A percentile compares a stretch with the other conserved stretches of the same genome.
phyloP scores from a whole-genome alignment of 2,113 vertebrate genomes.

The Nansenia antarctica region DNA sequence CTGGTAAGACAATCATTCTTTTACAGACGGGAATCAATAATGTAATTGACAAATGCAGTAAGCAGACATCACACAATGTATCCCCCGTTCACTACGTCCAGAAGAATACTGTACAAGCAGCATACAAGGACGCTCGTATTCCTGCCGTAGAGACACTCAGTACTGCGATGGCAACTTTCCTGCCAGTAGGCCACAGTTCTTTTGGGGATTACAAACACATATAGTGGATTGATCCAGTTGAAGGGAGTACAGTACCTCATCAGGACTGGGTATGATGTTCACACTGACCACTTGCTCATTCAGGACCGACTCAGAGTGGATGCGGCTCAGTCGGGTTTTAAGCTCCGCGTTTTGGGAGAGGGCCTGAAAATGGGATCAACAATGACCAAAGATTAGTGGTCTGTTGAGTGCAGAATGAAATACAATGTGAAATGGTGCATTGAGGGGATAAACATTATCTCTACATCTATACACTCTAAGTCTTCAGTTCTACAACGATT shows the following conservation, averaged over 20 bases:
- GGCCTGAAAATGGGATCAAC: conserved; percentile 75
- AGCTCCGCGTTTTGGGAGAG: conserved; percentile 96
- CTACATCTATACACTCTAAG: background rate
- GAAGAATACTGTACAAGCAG: conserved; percentile 8
- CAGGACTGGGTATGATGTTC: conserved; percentile 97
- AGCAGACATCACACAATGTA: conserved; percentile 18
- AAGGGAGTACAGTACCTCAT: conserved; percentile 82
- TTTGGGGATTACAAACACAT: background rate
- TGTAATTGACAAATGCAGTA: conserved; percentile 41
- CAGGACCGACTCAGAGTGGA: conserved; percentile 96
- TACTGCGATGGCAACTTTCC: background rate
- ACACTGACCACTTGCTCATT: conserved; percentile 97
- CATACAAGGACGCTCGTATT: background rate
- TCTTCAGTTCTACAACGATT: background rate
- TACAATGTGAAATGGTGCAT: background rate
- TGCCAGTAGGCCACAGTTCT: background rate
- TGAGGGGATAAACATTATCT: background rate
- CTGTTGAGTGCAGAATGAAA: background rate
- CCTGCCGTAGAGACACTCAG: background rate
- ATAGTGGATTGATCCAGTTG: background rate
- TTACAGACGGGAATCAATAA: conserved; percentile 53
- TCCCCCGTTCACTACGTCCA: conserved; percentile 7
- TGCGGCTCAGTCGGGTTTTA: conserved; percentile 94
- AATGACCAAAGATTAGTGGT: background rate
- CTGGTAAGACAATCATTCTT: conserved; percentile 41